These are phyloP conservation scores for Lagocephalus sceleratus DNA, from an alignment of 2,797 vertebrate genomes.

Conservation along the genomic window DNA sequence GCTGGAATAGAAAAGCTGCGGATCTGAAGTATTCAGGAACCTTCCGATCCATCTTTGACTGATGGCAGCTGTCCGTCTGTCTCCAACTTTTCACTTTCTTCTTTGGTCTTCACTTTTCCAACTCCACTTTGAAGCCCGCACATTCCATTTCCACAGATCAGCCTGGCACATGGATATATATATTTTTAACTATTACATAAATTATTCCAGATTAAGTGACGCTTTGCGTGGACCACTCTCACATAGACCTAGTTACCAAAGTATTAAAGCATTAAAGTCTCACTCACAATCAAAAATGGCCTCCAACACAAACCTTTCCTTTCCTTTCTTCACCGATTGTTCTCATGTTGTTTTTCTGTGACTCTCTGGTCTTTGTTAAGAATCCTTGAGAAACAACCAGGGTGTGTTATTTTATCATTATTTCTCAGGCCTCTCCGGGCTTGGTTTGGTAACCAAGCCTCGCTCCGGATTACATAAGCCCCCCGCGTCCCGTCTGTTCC, in stretches of 20 bases:
- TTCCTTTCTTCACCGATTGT: too few species aligned
- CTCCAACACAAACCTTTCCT: too few species aligned
- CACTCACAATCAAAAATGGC: too few species aligned
- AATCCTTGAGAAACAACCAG: constrained; percentile 4
- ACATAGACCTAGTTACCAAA: too few species aligned
- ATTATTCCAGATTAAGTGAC: too few species aligned
- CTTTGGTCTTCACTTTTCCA: too few species aligned
- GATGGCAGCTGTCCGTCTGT: constrained; percentile 12
- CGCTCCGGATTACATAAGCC: constrained; percentile 27
- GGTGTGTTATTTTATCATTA: neutral
- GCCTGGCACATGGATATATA: neutral
- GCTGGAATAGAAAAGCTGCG: neutral
- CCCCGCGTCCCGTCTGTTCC: constrained; percentile 14
- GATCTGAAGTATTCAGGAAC: constrained; percentile 15
- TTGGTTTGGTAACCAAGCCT: constrained; percentile 21
- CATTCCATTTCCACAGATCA: neutral
- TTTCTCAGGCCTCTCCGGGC: neutral
- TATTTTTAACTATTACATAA: too few species aligned
- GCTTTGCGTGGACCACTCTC: neutral
- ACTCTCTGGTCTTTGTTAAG: too few species aligned
- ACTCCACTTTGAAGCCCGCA: too few species aligned
- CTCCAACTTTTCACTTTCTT: too few species aligned
- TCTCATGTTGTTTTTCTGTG: too few species aligned
- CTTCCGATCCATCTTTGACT: constrained; percentile 36
- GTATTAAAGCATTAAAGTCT: too few species aligned